A percentile compares a stretch with the other conserved stretches of the same genome.
Evolutionary conservation across 2,797 vertebrate species (phyloP).

Genomic region (Pipistrellus pipistrellus): DNA sequence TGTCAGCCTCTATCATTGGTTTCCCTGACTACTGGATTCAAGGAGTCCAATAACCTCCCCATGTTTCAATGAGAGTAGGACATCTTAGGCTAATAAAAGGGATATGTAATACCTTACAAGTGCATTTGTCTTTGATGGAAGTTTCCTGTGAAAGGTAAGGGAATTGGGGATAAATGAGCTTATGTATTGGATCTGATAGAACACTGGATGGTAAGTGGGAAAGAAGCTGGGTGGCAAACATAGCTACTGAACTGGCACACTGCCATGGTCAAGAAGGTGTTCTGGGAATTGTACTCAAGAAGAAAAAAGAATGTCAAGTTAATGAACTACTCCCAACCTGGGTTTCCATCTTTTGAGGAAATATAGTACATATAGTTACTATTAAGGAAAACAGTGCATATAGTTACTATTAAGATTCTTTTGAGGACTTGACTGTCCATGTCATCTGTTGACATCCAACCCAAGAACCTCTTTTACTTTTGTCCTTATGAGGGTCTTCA

Average conservation of each 20-base stretch:
- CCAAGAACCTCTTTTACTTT: neutral
- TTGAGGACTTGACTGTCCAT: neutral
- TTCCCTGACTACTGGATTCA: neutral
- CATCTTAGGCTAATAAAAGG: constrained; percentile 24
- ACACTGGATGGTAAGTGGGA: neutral
- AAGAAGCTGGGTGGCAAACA: constrained; percentile 15
- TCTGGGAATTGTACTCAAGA: constrained; percentile 6
- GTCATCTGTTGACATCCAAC: neutral
- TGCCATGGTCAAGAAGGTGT: neutral
- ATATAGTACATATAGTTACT: too few species aligned
- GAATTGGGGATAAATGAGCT: neutral
- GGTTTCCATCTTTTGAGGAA: neutral
- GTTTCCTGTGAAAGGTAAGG: constrained; percentile 42
- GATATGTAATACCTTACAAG: constrained; percentile 52
- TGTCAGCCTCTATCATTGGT: neutral
- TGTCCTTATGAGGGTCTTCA: neutral
- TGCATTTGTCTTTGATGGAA: constrained; percentile 3
- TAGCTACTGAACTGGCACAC: neutral
- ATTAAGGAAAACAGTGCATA: too few species aligned
- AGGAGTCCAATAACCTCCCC: neutral
- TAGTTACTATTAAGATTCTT: neutral
- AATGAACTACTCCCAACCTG: neutral
- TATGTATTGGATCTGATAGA: constrained; percentile 38
- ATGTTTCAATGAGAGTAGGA: neutral
- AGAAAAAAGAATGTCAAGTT: neutral